Percentiles rank a stretch among this genome's conserved stretches.
Evolutionary conservation across 2,797 vertebrate species (phyloP).

Genomic region (Pseudotriccus pelzelni): DNA sequence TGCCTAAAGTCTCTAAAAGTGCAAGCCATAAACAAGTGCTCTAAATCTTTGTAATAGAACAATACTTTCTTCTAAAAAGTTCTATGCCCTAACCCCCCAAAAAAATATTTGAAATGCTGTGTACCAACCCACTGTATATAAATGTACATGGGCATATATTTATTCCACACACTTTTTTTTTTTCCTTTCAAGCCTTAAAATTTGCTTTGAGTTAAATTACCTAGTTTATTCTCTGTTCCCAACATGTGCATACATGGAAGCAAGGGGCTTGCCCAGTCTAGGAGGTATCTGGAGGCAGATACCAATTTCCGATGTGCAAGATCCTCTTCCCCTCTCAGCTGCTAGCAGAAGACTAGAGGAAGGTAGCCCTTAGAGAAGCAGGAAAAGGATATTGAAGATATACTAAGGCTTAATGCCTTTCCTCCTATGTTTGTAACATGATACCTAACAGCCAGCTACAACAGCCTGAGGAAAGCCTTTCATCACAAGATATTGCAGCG

Average conservation of each 20-base stretch:
- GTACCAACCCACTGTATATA: background rate
- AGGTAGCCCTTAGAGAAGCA: background rate
- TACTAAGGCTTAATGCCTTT: background rate
- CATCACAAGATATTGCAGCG: background rate
- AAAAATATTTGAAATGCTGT: background rate
- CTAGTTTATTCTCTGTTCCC: background rate
- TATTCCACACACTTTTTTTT: background rate
- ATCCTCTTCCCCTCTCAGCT: background rate
- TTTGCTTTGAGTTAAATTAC: background rate
- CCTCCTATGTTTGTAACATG: background rate
- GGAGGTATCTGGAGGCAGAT: background rate
- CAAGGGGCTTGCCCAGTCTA: background rate
- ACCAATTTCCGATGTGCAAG: background rate
- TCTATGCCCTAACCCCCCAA: background rate
- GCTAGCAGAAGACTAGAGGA: background rate
- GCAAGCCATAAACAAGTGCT: background rate
- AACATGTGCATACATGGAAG: rapidly evolving
- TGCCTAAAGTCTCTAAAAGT: background rate
- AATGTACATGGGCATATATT: background rate
- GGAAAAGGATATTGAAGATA: background rate
- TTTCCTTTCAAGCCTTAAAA: background rate
- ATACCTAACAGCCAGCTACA: background rate
- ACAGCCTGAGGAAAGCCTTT: background rate
- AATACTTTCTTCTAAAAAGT: background rate
- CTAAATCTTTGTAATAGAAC: background rate